Evolutionary conservation across 1,140 invertebrate species (phyloP).

Genomic region (Drosophila ironensis): DNA sequence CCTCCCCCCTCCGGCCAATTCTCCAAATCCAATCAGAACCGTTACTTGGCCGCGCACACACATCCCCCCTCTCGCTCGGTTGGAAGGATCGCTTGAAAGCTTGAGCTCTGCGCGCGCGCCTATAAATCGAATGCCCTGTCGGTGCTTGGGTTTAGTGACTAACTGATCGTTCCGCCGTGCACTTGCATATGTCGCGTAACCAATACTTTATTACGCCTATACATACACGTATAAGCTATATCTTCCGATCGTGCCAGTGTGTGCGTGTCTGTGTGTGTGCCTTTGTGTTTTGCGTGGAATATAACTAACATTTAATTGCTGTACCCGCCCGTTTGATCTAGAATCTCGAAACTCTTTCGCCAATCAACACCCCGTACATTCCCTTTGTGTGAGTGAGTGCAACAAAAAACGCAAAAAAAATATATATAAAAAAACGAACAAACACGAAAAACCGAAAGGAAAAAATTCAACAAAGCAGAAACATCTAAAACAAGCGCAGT

Average conservation of each 20-base stretch:
- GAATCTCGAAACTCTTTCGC: conserved; percentile 8
- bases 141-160: background rate
- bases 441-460: background rate
- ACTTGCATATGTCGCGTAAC: too few relatives aligned
- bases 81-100: too few relatives aligned
- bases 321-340: conserved; percentile 8
- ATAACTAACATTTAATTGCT: conserved; percentile 36
- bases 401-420: background rate
- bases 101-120: too few relatives aligned
- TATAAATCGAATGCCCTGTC: conserved; percentile 1
- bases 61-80: too few relatives aligned
- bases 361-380: background rate
- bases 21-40: too few relatives aligned
- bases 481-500: too few relatives aligned
- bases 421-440: conserved; percentile 1
- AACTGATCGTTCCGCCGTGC: background rate
- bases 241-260: too few relatives aligned
- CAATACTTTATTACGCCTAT: too few relatives aligned
- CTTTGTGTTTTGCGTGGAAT: conserved; percentile 1
- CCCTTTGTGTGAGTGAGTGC: background rate
- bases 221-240: too few relatives aligned
- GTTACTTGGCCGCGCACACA: too few relatives aligned
- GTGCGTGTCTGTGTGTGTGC: conserved; percentile 24
- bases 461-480: too few relatives aligned
- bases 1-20: too few relatives aligned